These are phyloP conservation scores for Adelognathus sp. DNA, from an alignment of 2,888 invertebrate species.

Conservation along the genomic window DNA sequence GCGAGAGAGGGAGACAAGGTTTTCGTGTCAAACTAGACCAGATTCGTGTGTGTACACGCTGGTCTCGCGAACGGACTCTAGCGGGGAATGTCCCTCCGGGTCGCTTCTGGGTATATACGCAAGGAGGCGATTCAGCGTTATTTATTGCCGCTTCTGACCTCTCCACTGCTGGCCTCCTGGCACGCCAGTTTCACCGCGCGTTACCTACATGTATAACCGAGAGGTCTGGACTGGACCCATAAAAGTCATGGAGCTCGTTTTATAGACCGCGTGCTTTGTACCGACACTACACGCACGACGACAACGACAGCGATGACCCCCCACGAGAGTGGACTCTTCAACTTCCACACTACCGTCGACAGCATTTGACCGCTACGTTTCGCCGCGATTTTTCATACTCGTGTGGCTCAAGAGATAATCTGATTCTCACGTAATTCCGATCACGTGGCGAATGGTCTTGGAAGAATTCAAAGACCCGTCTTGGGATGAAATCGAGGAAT, in stretches of 20 bases:
- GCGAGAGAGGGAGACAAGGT: slow-evolving; percentile 5
- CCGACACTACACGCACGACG: slow-evolving; percentile 40
- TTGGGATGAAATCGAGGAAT: slow-evolving; percentile 20
- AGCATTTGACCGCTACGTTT: slow-evolving; percentile 16
- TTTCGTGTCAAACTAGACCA: slow-evolving; percentile 69
- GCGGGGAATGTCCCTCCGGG: slow-evolving; percentile 71
- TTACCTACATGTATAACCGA: slow-evolving; percentile 48
- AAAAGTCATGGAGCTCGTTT: slow-evolving; percentile 62
- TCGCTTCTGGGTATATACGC: slow-evolving; percentile 68
- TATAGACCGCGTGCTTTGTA: slow-evolving; percentile 48
- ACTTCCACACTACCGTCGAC: slow-evolving; percentile 46
- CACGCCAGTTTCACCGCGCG: slow-evolving; percentile 73
- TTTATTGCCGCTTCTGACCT: slow-evolving; percentile 74
- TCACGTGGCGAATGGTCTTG: slow-evolving; percentile 37
- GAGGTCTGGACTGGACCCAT: slow-evolving; percentile 58
- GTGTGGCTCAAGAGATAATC: neutral
- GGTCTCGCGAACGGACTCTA: slow-evolving; percentile 62
- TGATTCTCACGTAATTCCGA: slow-evolving; percentile 42
- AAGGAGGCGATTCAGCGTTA: slow-evolving; percentile 73
- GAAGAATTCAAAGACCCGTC: slow-evolving; percentile 22
- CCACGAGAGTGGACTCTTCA: slow-evolving; percentile 50
- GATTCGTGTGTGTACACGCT: slow-evolving; percentile 64
- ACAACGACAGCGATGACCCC: slow-evolving; percentile 52
- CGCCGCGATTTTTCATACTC: slow-evolving; percentile 18
- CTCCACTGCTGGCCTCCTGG: slow-evolving; percentile 73